phyloP scores from a whole-genome alignment of 2,888 invertebrate species.

The Caenorhabditis auriculariae region DNA sequence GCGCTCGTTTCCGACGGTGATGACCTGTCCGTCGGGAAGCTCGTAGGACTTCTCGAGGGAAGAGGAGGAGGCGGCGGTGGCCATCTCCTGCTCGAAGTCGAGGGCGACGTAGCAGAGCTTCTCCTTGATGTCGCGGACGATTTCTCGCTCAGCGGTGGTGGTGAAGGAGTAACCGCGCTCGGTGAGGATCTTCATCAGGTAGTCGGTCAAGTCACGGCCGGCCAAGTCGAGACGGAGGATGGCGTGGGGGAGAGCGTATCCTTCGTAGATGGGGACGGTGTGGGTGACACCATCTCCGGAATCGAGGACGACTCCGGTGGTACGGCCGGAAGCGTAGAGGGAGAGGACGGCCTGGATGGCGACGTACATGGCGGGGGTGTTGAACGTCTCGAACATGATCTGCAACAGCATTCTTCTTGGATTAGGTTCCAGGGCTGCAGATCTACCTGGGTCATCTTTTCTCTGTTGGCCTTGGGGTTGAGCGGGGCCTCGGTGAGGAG shows the following conservation, averaged over 20 bases:
- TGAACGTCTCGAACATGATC: slow-evolving; percentile 83
- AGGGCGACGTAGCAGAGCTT: slow-evolving; percentile 98
- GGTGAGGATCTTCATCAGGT: slow-evolving; percentile 67
- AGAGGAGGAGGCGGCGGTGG: slow-evolving; percentile 84
- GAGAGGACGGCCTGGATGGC: slow-evolving; percentile 90
- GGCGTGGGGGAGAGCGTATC: slow-evolving; percentile 68
- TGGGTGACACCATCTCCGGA: slow-evolving; percentile 90
- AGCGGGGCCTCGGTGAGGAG: slow-evolving; percentile 88
- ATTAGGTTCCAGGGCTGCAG: not conserved
- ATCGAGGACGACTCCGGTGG: slow-evolving; percentile 73
- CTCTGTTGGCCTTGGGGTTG: slow-evolving; percentile 90
- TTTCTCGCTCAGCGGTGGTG: slow-evolving; percentile 73
- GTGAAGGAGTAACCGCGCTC: slow-evolving; percentile 66
- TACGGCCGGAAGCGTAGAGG: slow-evolving; percentile 77
- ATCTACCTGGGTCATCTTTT: slow-evolving; percentile 81
- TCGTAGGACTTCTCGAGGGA: slow-evolving; percentile 86
- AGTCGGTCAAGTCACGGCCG: slow-evolving; percentile 68
- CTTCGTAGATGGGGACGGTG: slow-evolving; percentile 78
- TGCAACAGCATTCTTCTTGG: slow-evolving; percentile 1
- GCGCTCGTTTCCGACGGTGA: slow-evolving; percentile 70
- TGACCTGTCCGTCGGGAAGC: slow-evolving; percentile 82
- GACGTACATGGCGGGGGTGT: slow-evolving; percentile 76
- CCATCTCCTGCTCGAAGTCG: slow-evolving; percentile 91
- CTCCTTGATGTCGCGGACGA: slow-evolving; percentile 86
- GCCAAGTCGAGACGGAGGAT: slow-evolving; percentile 68